Evolutionary conservation across 2,797 vertebrate genomes (phyloP).

Genomic region (Sebastes trivittatus): DNA sequence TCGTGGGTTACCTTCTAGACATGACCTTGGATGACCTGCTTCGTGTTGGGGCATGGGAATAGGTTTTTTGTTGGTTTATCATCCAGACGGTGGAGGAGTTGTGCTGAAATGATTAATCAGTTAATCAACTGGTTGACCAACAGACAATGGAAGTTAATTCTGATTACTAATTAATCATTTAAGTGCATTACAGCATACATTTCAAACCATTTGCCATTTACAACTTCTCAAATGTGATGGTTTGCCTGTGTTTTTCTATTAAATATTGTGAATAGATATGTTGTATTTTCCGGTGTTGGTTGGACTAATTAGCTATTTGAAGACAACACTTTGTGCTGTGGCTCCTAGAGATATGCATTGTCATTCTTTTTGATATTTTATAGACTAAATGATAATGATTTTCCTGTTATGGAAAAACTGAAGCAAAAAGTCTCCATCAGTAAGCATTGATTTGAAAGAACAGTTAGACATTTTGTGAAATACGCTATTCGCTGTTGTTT

Average conservation of each 20-base stretch:
- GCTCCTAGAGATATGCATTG: accelerated
- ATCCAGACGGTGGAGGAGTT: neutral
- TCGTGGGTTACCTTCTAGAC: no score
- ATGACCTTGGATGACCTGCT: neutral
- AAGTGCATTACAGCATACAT: no score
- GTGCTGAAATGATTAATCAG: neutral
- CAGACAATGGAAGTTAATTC: neutral
- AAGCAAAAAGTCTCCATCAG: neutral
- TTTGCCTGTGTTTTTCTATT: neutral
- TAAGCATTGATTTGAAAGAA: neutral
- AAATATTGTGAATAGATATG: neutral
- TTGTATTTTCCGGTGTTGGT: neutral
- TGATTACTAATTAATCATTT: neutral
- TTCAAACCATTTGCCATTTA: no score
- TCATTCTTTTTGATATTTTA: no score
- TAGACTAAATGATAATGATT: neutral
- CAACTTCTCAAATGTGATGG: neutral
- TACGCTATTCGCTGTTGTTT: neutral
- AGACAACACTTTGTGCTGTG: no score
- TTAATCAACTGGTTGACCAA: neutral
- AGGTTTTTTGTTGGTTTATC: neutral
- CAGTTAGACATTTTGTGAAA: neutral
- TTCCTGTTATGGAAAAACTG: neutral
- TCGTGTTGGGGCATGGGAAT: neutral
- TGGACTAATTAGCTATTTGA: neutral